phyloP scores from a whole-genome alignment of 2,888 invertebrate genomes.

The Xylota sylvarum region DNA sequence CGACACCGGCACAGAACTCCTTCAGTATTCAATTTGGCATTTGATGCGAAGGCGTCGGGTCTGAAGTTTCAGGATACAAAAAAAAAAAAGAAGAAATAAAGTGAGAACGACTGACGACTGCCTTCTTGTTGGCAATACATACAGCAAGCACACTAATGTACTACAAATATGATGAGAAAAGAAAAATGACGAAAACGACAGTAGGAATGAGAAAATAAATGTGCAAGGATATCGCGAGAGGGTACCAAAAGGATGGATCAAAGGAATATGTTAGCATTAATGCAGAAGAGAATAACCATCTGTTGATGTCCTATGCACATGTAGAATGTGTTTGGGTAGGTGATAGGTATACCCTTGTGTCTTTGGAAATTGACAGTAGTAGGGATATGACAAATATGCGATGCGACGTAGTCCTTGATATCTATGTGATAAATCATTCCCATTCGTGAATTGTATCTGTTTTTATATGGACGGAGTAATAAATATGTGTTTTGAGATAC shows the following conservation, averaged over 20 bases:
- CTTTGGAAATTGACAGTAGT: neutral
- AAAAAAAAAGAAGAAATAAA: neutral
- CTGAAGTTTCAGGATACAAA: neutral
- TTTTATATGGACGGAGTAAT: neutral
- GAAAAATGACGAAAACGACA: neutral
- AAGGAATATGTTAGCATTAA: conserved; percentile 6
- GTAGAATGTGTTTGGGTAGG: neutral
- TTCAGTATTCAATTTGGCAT: conserved; percentile 30
- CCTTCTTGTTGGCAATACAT: conserved; percentile 1
- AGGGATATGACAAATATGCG: neutral
- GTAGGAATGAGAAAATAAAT: neutral
- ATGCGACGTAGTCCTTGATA: neutral
- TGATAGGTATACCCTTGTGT: neutral
- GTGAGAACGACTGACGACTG: neutral
- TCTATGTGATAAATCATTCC: neutral
- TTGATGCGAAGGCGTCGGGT: conserved; percentile 21
- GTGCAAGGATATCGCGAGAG: conserved; percentile 7
- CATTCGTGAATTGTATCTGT: neutral
- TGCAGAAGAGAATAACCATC: conserved; percentile 3
- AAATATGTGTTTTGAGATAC: neutral
- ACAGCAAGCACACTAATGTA: neutral
- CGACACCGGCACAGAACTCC: conserved; percentile 17
- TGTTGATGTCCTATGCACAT: neutral
- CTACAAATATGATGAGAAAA: neutral
- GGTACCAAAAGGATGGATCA: neutral